Evolutionary conservation across 2,888 invertebrate species (phyloP), one percentile per base, ranked within the genome.

Genomic region (Aethes cnicana): DNA sequence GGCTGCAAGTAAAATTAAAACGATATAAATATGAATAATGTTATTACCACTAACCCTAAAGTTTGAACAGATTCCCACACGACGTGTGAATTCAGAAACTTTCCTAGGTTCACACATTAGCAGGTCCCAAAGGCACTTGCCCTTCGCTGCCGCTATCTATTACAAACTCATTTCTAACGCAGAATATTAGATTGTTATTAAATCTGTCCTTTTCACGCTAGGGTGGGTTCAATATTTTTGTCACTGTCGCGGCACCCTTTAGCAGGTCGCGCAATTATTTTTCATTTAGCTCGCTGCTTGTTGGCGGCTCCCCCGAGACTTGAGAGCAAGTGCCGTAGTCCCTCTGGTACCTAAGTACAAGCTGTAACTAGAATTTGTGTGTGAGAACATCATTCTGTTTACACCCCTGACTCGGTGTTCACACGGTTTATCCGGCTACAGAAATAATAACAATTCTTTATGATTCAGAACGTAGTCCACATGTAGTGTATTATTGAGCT

Each of bases 211-310:
- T 54, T 47, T 66, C 61, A 60, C 43, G 52, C 59, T 12, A n/a
- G 42, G 32, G 42, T 44, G 49, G 12, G 57, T 62, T 41, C 30
- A 43, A 56, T 64, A 55, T 64, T 56, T 61, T 62, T 55, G 49
- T 68, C 64, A 53, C 63, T 60, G 69, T 62, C 6, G 6, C 16
- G 21, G 26, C 57, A 62, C 48, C 44, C 33, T 47, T 20, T 26
- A 41, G 47, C 17, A 61, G 58, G 62, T 61, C 65, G 61, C 66
- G 73, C 82, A 83, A 88, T 89, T 87, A 89, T 87, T 84, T 88
- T 88, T 88, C 84, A 88, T 89, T 88, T 86, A 88, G 79, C 76
- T 42, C 57, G 63, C 64, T 66, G 76, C 77, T 81, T 77, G 79
- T 74, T 70, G 74, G 74, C 61, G 47, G 56, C 66, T 79, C 88